Base-by-base conservation (phyloP, 2,888 invertebrate genomes). In the Hecatera dysodea region DNA sequence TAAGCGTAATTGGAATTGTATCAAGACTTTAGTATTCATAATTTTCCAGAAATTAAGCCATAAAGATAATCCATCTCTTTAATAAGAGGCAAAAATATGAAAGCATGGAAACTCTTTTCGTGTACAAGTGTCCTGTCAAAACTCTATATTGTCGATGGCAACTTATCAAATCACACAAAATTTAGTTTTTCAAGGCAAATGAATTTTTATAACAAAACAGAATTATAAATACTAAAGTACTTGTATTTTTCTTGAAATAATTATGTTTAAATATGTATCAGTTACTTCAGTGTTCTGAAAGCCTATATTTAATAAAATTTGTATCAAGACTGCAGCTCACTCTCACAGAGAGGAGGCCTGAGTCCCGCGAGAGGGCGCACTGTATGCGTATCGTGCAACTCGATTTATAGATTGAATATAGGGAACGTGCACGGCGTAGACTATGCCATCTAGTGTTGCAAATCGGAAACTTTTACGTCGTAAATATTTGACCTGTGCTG, bases 1-100 rank as follows among this genome's bases (percentile, higher is more conserved):
- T 84, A 84, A 84, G 83, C 83, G 83, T 84, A 84, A 62, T 83
- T 59, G 65, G 19, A 64, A 75, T 69, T 22, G 11, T 61, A 62
- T 2, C 3, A 36, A 63, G 24, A 74, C 83, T 74, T 69, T 39
- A 69, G 83, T 73, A 82, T 74, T 73, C 66, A 82, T 50, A 67
- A 57, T 61, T 70, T 29, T 22, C 9, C 2, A 12, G 12, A 39
- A 39, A 17, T 12, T 22, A 29, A 6, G 42, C 1, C 19, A 8
- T 74, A 2, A 11, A 8, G 9, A 74, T 74, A 29, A 4, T 4
- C 29, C 1, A 12, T 24, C 22, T 48, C 11, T 12, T 29, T 29
- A 6, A 29, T 29, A 29, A n/a, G n/a, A n/a, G n/a, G n/a, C n/a
- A n/a, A n/a, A 22, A 22, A 50, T 24, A 50, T 7, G 52, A 53